Percentiles rank a stretch among this genome's conserved stretches.
phyloP scores from a whole-genome alignment of 2,113 vertebrate species.

The Meles meles region DNA sequence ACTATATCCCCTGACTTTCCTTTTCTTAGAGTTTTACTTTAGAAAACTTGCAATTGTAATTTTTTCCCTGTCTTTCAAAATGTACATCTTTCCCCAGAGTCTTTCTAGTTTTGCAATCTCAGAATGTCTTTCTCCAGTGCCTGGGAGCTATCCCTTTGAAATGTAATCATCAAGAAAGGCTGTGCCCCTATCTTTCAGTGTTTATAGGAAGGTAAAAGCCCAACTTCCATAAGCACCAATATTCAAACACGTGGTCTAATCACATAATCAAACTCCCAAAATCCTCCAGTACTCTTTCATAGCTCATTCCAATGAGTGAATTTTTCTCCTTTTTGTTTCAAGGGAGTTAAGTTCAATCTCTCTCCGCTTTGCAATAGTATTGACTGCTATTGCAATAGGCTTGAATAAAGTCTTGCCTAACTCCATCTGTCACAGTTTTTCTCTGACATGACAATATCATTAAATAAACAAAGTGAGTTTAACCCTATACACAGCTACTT shows the following conservation, averaged over 20 bases:
- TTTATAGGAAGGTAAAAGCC: not conserved
- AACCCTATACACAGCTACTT: not conserved
- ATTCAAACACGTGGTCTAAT: not conserved
- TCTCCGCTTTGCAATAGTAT: too few relatives aligned
- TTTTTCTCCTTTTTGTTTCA: not conserved
- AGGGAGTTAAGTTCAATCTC: not conserved
- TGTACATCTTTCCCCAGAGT: not conserved
- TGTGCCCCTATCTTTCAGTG: not conserved
- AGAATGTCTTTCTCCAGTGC: not conserved
- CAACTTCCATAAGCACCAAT: not conserved
- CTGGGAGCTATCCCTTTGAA: not conserved
- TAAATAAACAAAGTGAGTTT: not conserved
- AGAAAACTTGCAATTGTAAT: not conserved
- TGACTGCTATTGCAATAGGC: not conserved
- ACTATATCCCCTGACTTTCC: not conserved
- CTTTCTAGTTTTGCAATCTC: not conserved
- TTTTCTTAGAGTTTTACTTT: not conserved
- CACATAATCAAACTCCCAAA: not conserved
- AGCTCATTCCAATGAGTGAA: not conserved
- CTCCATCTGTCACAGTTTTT: not conserved
- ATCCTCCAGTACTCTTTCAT: not conserved
- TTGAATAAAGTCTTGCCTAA: not conserved
- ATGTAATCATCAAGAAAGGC: not conserved
- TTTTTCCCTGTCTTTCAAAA: not conserved
- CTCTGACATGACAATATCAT: not conserved